A percentile compares a stretch with the other conserved stretches of the same genome.
Evolutionary conservation across 1,140 invertebrate genomes (phyloP).

Genomic region (Acyrthosiphon pisum): DNA sequence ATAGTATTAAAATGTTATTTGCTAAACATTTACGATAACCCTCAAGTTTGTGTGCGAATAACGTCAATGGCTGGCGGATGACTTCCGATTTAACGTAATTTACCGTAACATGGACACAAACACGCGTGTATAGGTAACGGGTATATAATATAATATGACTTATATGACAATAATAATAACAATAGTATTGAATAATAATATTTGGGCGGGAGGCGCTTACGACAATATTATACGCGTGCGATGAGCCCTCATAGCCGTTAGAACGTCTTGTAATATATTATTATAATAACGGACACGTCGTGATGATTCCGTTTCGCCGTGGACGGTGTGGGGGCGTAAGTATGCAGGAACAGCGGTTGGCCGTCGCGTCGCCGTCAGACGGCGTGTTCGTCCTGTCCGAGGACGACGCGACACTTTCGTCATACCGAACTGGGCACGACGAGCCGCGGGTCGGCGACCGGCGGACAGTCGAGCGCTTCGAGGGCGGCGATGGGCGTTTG

Average conservation of each 20-base stretch:
- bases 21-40: background rate
- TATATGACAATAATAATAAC: too few relatives aligned
- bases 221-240: too few relatives aligned
- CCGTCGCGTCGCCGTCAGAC: conserved; percentile 26
- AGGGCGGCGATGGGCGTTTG: conserved; percentile 52
- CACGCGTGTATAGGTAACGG: too few relatives aligned
- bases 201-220: too few relatives aligned
- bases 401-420: conserved; percentile 52
- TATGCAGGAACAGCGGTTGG: background rate
- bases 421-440: conserved; percentile 52
- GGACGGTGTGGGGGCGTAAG: too few relatives aligned
- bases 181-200: too few relatives aligned
- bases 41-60: background rate
- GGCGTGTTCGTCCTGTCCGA: conserved; percentile 50
- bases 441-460: conserved; percentile 5
- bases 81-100: too few relatives aligned
- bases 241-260: too few relatives aligned
- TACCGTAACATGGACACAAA: too few relatives aligned
- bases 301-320: background rate
- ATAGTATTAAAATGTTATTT: background rate
- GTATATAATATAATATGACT: too few relatives aligned
- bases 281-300: too few relatives aligned
- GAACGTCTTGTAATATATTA: too few relatives aligned
- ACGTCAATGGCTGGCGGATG: background rate
- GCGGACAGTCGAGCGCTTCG: conserved; percentile 49